phyloP scores from a whole-genome alignment of 1,140 invertebrate species.

The Caenorhabditis tropicalis region DNA sequence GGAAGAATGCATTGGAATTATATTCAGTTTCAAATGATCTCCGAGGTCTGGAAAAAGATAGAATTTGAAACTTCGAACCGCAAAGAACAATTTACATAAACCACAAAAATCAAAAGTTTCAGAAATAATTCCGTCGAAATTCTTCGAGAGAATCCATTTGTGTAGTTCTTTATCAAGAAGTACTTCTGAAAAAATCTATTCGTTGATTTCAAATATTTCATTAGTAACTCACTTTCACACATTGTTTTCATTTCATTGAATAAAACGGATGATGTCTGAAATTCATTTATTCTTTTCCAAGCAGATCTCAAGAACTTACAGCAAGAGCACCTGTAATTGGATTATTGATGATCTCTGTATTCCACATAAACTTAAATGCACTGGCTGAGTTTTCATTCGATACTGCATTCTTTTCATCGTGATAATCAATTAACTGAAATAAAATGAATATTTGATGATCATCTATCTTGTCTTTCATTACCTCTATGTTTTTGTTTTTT shows the following conservation, averaged over 20 bases:
- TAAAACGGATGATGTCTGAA: not conserved
- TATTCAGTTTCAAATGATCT: not conserved
- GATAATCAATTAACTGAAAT: not conserved
- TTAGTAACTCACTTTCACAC: not conserved
- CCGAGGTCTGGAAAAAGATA: not conserved
- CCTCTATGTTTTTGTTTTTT: not conserved
- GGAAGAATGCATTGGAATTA: not conserved
- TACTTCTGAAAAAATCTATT: not conserved
- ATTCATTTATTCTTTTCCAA: not conserved
- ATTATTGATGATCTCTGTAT: not conserved
- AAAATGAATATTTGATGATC: not conserved
- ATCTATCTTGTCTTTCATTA: not conserved
- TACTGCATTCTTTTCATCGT: not conserved
- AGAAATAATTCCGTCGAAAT: constrained; percentile 16
- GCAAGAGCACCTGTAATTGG: not conserved
- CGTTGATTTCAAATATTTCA: not conserved
- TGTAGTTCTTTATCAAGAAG: not conserved
- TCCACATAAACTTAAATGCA: constrained; percentile 3
- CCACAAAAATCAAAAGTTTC: constrained; percentile 32
- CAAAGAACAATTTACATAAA: not conserved
- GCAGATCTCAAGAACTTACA: not conserved
- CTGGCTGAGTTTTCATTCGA: not conserved
- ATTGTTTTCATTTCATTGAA: not conserved
- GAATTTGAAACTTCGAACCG: not conserved
- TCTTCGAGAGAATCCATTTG: not conserved